Evolutionary conservation across 2,888 invertebrate species (phyloP).

Genomic region (Dione vanillae): DNA sequence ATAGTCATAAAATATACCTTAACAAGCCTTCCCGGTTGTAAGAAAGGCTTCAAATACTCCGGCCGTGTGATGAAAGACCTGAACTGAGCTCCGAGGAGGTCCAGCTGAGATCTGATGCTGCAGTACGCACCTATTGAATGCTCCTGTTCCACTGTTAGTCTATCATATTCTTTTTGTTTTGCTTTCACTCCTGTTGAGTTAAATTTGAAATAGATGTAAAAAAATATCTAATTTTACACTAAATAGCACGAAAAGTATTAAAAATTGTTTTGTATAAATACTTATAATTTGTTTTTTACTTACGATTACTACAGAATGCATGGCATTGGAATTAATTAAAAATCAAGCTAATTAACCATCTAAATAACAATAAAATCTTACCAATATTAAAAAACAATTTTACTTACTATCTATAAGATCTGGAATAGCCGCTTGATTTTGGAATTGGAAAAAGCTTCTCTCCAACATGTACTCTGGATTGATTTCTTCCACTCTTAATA

Average conservation of each 20-base stretch:
- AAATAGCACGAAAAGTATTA: not conserved
- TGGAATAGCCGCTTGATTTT: slow-evolving; percentile 98
- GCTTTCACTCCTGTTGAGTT: slow-evolving; percentile 84
- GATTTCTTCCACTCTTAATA: slow-evolving; percentile 98
- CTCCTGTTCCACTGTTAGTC: slow-evolving; percentile 88
- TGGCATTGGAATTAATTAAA: too few species aligned
- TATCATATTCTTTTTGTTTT: slow-evolving; percentile 87
- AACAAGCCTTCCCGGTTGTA: slow-evolving; percentile 96
- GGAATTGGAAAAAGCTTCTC: slow-evolving; percentile 99
- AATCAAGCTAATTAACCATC: too few species aligned
- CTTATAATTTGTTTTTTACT: too few species aligned
- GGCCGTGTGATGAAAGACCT: slow-evolving; percentile 92
- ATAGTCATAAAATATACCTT: slow-evolving; percentile 85
- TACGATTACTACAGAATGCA: too few species aligned
- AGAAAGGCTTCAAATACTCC: slow-evolving; percentile 94
- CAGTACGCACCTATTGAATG: slow-evolving; percentile 92
- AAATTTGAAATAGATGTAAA: too few species aligned
- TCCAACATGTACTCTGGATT: slow-evolving; percentile 99
- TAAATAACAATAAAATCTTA: not conserved
- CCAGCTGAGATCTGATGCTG: slow-evolving; percentile 92
- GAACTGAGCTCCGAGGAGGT: slow-evolving; percentile 89
- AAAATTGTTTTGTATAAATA: too few species aligned
- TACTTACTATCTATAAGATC: slow-evolving; percentile 92
- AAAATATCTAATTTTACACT: not conserved
- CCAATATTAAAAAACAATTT: not conserved